Evolutionary conservation across 1,140 invertebrate species (phyloP), one percentile per base, ranked within the genome.

Genomic region (Ooceraea biroi): DNA sequence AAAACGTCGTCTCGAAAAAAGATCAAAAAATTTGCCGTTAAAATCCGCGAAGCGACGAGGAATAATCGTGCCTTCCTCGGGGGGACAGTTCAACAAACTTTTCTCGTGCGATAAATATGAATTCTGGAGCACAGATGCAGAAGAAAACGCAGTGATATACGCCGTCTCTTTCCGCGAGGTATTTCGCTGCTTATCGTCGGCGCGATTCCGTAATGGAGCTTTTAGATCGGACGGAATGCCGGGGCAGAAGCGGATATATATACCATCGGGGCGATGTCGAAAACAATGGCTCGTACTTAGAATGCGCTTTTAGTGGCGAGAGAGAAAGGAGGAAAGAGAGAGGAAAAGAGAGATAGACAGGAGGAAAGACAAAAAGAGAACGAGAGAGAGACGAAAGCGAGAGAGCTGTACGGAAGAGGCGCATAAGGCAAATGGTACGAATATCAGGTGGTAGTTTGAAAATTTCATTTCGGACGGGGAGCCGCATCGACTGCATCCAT

Each of bases 381-480:
- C 44, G 65, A 55, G 22, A 52, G 17, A 77, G 11, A 68, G 44
- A 68, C n/a, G 19, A 41, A 19, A 69, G n/a, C 41, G 48, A 55
- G 22, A 52, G 25, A 36, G 27, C 3, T n/a, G n/a, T n/a, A n/a
- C 14, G 36, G 17, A 19, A 57, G 50, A 71, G 22, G 14, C 36
- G 41, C 19, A 82, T 60, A 82, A 50, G 27, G 27, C 60, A 66
- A 77, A 76, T 76, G 58, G n/a, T 17, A 65, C n/a, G n/a, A 76
- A 77, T 77, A 66, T 66, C 73, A 77, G 44, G 44, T 77, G 44
- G 14, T 77, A 66, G 73, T 77, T 77, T 25, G 44, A 77, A 77
- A 77, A 77, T 77, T 77, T 77, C 73, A 77, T 77, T 77, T 77
- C 4, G 10, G 0, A 77, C 73, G 44, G 7, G 14, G 12, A n/a